Percentiles rank a stretch among this genome's conserved stretches.
Conservation (phyloP, 2,888 invertebrate genomes). For the Patella ulyssiponensis region DNA sequence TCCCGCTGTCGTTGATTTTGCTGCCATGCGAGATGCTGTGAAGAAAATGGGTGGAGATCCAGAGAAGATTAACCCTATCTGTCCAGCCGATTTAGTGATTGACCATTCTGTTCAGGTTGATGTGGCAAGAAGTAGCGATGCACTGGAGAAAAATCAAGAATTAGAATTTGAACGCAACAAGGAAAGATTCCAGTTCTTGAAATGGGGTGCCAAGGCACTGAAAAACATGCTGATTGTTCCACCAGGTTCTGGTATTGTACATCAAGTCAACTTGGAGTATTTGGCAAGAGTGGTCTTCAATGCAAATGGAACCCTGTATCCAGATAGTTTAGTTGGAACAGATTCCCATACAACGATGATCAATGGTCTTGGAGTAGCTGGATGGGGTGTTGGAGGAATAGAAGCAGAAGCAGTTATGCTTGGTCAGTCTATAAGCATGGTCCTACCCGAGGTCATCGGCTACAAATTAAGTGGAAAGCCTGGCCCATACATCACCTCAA, state of each 20-base stretch:
- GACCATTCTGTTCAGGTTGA: constrained; percentile 99
- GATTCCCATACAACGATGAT: constrained; percentile 99
- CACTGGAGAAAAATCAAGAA: constrained; percentile 91
- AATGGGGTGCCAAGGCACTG: constrained; percentile 98
- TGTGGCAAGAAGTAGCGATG: constrained; percentile 85
- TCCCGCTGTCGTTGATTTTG: constrained; percentile 98
- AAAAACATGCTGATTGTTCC: constrained; percentile 97
- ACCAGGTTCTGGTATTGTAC: constrained; percentile 97
- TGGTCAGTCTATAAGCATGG: constrained; percentile 97
- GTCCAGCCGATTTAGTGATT: constrained; percentile 97
- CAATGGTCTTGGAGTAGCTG: constrained; percentile 94
- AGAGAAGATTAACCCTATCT: constrained; percentile 94
- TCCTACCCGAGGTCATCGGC: constrained; percentile 95
- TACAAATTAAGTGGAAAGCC: constrained; percentile 88
- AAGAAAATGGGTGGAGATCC: constrained; percentile 88
- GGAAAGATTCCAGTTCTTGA: constrained; percentile 95
- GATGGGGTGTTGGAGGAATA: constrained; percentile 92
- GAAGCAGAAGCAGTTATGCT: constrained; percentile 99
- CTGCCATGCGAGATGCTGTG: constrained; percentile 98
- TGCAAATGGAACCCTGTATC: constrained; percentile 79
- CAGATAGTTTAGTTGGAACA: constrained; percentile 95
- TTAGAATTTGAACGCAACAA: constrained; percentile 95
- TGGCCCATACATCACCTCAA: constrained; percentile 89
- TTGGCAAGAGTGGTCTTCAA: constrained; percentile 90
- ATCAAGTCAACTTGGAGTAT: constrained; percentile 98